Conservation (phyloP, 2,113 vertebrate genomes). For the Lagopus leucura region DNA sequence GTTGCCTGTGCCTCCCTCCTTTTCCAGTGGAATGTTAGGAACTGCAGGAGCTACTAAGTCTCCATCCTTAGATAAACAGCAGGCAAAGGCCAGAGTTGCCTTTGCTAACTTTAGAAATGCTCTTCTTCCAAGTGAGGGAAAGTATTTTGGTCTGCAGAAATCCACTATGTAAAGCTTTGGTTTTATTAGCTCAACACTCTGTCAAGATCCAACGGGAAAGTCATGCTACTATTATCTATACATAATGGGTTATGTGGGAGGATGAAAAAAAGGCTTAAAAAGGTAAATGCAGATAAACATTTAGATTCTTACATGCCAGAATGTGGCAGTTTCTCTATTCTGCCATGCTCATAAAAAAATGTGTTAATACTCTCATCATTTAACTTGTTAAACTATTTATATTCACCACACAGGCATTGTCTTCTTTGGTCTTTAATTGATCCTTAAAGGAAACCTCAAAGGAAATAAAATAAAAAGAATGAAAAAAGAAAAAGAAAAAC, state of each 20-base stretch:
- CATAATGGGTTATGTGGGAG: constrained; percentile 21
- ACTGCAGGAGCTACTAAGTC: background rate
- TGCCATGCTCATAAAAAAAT: constrained; percentile 47
- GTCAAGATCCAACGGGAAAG: background rate
- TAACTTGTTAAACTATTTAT: constrained; percentile 33
- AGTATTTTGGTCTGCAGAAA: background rate
- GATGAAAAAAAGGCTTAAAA: constrained; percentile 60
- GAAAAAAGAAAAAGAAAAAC: background rate
- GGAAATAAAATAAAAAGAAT: background rate
- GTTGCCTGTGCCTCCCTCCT: background rate
- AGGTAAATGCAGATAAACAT: background rate
- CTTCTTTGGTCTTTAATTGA: constrained; percentile 5
- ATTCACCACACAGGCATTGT: background rate
- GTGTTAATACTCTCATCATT: background rate
- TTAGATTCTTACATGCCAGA: constrained; percentile 47
- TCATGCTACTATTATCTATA: background rate
- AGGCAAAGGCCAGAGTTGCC: background rate
- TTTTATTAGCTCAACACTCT: background rate
- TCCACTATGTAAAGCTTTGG: background rate
- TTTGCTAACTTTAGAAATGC: background rate
- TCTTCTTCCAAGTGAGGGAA: background rate
- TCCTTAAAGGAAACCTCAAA: background rate
- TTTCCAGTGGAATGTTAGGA: background rate
- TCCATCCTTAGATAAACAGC: background rate
- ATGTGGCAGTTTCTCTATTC: constrained; percentile 38